phyloP scores from a whole-genome alignment of 2,113 vertebrate species.

The Colaptes auratus region DNA sequence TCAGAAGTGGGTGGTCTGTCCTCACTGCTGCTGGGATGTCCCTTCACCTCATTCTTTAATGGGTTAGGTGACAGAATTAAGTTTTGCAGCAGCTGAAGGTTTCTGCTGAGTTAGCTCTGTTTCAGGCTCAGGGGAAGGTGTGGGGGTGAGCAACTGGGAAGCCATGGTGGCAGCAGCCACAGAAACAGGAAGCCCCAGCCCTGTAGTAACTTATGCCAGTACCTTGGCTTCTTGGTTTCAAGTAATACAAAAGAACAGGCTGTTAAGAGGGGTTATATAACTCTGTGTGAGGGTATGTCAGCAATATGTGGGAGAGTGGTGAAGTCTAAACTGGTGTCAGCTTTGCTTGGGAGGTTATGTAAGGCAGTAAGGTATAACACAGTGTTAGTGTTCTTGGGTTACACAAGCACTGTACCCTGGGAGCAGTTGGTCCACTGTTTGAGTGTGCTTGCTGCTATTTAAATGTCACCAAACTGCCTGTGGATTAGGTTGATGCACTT shows the following conservation, averaged over 20 bases:
- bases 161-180: fast-evolving
- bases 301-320: not conserved
- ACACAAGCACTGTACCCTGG: fast-evolving
- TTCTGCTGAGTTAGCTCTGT: not conserved
- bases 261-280: no score
- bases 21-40: fast-evolving
- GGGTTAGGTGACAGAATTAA: fast-evolving
- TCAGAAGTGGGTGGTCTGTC: not conserved
- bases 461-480: not conserved
- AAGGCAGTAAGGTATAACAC: not conserved
- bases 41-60: not conserved
- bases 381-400: not conserved
- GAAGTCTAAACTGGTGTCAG: not conserved
- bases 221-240: not conserved
- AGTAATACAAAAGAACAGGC: not conserved
- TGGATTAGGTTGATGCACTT: not conserved
- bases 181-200: not conserved
- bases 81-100: not conserved
- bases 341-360: not conserved
- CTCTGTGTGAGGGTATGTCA: not conserved
- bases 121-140: fast-evolving
- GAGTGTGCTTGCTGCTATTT: not conserved
- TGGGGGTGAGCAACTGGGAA: not conserved
- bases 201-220: not conserved
- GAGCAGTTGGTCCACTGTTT: not conserved